Evolutionary conservation across 2,113 vertebrate species (phyloP).

Genomic region (Rhinopomastus cyanomelas): DNA sequence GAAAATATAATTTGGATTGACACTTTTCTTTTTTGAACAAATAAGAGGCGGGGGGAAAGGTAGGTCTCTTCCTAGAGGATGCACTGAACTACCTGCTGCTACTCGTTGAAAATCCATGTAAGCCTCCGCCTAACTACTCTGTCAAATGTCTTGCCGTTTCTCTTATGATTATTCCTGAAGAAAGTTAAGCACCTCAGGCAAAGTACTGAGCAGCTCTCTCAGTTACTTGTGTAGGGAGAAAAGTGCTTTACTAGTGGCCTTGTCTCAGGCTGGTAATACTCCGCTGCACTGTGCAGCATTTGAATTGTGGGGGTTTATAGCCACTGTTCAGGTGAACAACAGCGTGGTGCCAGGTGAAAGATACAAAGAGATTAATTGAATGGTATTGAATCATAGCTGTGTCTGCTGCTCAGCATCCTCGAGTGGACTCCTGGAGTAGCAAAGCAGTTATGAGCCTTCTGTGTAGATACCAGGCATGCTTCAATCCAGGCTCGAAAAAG

Average conservation of each 20-base stretch:
- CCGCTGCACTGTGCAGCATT: background rate
- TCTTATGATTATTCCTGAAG: background rate
- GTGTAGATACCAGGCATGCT: background rate
- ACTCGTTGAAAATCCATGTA: background rate
- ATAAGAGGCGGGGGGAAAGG: background rate
- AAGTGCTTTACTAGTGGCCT: background rate
- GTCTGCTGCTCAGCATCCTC: background rate
- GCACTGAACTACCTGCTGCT: background rate
- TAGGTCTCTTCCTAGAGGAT: background rate
- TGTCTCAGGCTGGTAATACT: background rate
- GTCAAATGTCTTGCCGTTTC: background rate
- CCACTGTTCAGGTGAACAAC: background rate
- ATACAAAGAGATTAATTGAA: background rate
- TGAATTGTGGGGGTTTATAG: background rate
- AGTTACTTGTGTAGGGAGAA: background rate
- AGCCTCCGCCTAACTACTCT: background rate
- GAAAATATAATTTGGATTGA: background rate
- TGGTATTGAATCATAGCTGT: background rate
- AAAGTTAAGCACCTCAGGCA: background rate
- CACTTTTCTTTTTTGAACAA: background rate
- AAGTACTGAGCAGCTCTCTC: background rate
- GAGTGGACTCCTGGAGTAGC: background rate
- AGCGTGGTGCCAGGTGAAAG: background rate
- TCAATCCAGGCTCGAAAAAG: background rate
- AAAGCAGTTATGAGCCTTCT: background rate